Base-by-base conservation (phyloP, 2,113 vertebrate genomes). In the Terrapene triunguis region DNA sequence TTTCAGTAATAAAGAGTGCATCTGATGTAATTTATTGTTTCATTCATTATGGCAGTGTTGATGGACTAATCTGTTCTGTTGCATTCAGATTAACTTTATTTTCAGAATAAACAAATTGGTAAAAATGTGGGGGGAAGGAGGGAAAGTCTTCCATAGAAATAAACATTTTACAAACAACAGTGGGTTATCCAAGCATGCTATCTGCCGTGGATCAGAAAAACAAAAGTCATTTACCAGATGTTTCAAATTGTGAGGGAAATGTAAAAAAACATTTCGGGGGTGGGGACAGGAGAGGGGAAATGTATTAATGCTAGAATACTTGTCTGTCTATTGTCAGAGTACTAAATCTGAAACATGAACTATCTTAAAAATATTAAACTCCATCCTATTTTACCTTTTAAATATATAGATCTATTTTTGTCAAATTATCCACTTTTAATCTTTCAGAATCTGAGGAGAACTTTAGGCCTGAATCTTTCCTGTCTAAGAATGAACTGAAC, bases 81-180 rank as follows among this genome's bases (percentile, higher is more conserved):
- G 74, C n/a, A 69, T 96, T 95, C 87, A 91, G 82, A 97, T 85
- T 92, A 91, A 21, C 89, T 86, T 90, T 96, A 94, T 97, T 95
- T 98, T 97, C 95, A 97, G 79, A 92, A 94, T 96, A 96, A 97
- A 84, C 85, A 95, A 97, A 96, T 96, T 21, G 72, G 74, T 74
- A 84, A 94, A 96, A 89, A 69, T 42, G 27, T 57, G 87, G 80
- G 94, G 93, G 76, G 91, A 92, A 94, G 82, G 89, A 87, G 90
- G 69, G 82, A 78, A 96, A 96, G 48, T 83, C 80, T 88, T 95
- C 95, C 87, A 92, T 57, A 89, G 93, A 97, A 94, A 94, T 62
- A 92, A 96, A 95, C 92, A 74, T 90, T 96, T 96, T 93, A 89
- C 89, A 79, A 76, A 94, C 92, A 96, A 93, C 96, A 96, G 88